These are phyloP conservation scores for Cryptocephalus moraei DNA, from an alignment of 2,888 invertebrate species.

Conservation along the genomic window DNA sequence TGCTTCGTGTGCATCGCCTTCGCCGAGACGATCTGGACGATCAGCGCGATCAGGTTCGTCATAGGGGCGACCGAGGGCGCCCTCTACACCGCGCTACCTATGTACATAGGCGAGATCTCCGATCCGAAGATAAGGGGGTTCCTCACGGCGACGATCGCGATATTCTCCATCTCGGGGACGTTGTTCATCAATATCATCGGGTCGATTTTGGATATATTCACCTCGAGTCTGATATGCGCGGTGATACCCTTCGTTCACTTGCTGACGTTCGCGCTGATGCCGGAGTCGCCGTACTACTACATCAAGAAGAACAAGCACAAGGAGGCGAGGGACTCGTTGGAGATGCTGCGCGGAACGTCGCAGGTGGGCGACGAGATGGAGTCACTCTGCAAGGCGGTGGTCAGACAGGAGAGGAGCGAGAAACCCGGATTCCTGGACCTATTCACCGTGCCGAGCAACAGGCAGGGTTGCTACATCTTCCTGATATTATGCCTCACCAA, in stretches of 20 bases:
- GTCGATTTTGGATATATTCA: constrained; percentile 45
- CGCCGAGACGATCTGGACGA: constrained; percentile 45
- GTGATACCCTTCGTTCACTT: constrained; percentile 48
- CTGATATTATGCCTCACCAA: constrained; percentile 49
- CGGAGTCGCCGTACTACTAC: constrained; percentile 52
- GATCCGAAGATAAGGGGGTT: constrained; percentile 47
- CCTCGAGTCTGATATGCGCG: constrained; percentile 47
- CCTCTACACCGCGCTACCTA: constrained; percentile 39
- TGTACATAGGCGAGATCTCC: constrained; percentile 51
- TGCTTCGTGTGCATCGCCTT: constrained; percentile 52
- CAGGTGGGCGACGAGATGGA: constrained; percentile 42
- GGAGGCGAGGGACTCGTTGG: constrained; percentile 44
- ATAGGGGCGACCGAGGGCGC: constrained; percentile 44
- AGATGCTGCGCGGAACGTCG: constrained; percentile 45
- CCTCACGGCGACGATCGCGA: constrained; percentile 49
- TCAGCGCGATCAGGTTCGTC: constrained; percentile 37
- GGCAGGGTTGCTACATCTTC: constrained; percentile 51
- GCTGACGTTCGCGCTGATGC: constrained; percentile 49
- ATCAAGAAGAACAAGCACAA: constrained; percentile 35
- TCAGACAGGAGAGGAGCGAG: constrained; percentile 36
- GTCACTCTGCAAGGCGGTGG: constrained; percentile 27
- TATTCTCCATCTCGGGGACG: constrained; percentile 43
- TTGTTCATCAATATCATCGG: constrained; percentile 53
- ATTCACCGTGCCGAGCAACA: constrained; percentile 45
- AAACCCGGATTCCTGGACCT: constrained; percentile 43